These are phyloP conservation scores for Coregonus clupeaformis DNA, from an alignment of 2,113 vertebrate species.

Conservation along the genomic window DNA sequence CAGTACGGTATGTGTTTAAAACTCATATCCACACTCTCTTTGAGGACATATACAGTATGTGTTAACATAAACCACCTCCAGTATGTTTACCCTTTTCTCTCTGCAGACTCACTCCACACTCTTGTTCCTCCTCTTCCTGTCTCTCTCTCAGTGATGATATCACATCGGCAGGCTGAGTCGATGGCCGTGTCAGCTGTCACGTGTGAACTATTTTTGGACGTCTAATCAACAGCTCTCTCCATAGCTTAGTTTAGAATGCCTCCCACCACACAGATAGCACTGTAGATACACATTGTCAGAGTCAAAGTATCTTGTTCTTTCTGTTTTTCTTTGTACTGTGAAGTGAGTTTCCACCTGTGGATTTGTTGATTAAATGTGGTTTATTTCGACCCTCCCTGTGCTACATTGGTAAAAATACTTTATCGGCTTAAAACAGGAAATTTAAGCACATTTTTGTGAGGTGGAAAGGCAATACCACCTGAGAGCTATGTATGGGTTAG, in stretches of 20 bases:
- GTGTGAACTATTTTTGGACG: background rate
- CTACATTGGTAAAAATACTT: conserved; percentile 32
- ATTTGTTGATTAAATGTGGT: too few species aligned
- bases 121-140: background rate
- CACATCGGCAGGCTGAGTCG: background rate
- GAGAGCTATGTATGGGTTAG: background rate
- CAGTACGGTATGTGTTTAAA: background rate
- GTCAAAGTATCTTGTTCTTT: too few species aligned
- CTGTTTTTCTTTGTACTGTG: too few species aligned
- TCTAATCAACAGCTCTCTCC: conserved; percentile 11
- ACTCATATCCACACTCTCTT: background rate
- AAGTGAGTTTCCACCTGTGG: too few species aligned
- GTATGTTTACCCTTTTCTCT: background rate
- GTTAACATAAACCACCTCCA: conserved; percentile 1
- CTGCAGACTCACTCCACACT: background rate
- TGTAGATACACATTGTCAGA: too few species aligned
- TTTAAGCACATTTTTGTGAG: conserved; percentile 58
- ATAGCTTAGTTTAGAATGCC: conserved; percentile 1
- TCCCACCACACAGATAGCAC: too few species aligned
- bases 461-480: background rate
- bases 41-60: conserved; percentile 3
- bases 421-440: conserved; percentile 54
- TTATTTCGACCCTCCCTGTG: conserved; percentile 13
- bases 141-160: background rate
- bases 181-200: background rate